Evolutionary conservation across 2,113 vertebrate species (phyloP).

Genomic region (Abramis brama): DNA sequence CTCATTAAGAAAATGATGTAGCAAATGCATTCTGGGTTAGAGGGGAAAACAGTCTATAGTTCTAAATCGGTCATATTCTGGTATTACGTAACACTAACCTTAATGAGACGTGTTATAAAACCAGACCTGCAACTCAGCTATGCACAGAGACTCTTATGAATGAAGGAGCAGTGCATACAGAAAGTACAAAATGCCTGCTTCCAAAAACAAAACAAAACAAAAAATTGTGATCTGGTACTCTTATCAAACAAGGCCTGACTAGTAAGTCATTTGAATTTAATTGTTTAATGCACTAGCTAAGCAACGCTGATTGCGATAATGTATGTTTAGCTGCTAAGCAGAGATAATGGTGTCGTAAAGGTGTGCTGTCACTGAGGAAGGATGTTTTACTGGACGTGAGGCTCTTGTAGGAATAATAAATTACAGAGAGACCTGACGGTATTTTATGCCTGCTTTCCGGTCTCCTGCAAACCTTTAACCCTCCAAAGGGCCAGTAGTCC

Average conservation of each 20-base stretch:
- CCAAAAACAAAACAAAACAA: no score
- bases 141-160: conserved; percentile 4
- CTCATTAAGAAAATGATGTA: conserved; percentile 3
- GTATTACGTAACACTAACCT: conserved; percentile 33
- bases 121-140: conserved; percentile 34
- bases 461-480: conserved; percentile 57
- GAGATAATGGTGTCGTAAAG: conserved; percentile 30
- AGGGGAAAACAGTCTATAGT: conserved; percentile 18
- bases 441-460: conserved; percentile 59
- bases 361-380: conserved; percentile 12
- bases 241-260: not conserved
- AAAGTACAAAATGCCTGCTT: not conserved
- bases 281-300: conserved; percentile 25
- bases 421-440: conserved; percentile 55
- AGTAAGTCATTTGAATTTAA: conserved; percentile 7
- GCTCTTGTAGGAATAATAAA: conserved; percentile 44
- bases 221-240: not conserved
- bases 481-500: conserved; percentile 56
- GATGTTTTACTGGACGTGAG: conserved; percentile 34
- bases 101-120: conserved; percentile 43
- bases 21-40: not conserved
- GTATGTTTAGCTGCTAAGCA: conserved; percentile 11
- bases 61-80: not conserved
- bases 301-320: conserved; percentile 1
- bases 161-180: conserved; percentile 13